Percentiles rank a stretch among this genome's conserved stretches.
Conservation (phyloP, 2,797 vertebrate genomes). For the Phrynocephalus guinanensis region DNA sequence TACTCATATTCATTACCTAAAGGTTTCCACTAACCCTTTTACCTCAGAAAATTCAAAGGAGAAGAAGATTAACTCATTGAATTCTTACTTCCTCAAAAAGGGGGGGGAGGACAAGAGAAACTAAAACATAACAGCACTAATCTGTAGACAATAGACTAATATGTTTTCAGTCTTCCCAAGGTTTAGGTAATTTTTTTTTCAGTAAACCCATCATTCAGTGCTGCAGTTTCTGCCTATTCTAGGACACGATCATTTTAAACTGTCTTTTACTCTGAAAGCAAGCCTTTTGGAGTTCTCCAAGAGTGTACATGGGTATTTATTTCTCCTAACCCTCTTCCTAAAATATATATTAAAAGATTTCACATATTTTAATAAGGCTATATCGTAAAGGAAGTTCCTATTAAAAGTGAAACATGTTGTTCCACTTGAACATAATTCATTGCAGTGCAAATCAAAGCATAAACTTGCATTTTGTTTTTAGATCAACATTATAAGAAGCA, state of each 20-base stretch:
- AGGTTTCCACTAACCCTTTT: constrained; percentile 46
- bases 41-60: constrained; percentile 46
- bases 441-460: constrained; percentile 58
- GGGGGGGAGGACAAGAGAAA: constrained; percentile 23
- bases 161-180: constrained; percentile 4
- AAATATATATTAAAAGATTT: constrained; percentile 65
- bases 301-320: constrained; percentile 52
- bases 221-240: constrained; percentile 23
- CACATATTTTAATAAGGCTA: constrained; percentile 62
- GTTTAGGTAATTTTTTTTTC: constrained; percentile 44
- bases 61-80: constrained; percentile 44
- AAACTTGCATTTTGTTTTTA: constrained; percentile 44
- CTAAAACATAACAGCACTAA: constrained; percentile 40
- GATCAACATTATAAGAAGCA: constrained; percentile 61
- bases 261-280: constrained; percentile 45
- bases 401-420: constrained; percentile 56
- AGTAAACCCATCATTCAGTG: constrained; percentile 49
- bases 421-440: constrained; percentile 60
- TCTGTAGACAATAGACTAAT: constrained; percentile 42
- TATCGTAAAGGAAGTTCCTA: constrained; percentile 54
- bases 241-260: constrained; percentile 41
- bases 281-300: constrained; percentile 44
- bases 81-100: constrained; percentile 44
- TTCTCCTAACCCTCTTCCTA: constrained; percentile 36
- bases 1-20: constrained; percentile 47